Conservation (phyloP, 53 echinoderm and acorn worm species). For the Hippasteria phrygiana region DNA sequence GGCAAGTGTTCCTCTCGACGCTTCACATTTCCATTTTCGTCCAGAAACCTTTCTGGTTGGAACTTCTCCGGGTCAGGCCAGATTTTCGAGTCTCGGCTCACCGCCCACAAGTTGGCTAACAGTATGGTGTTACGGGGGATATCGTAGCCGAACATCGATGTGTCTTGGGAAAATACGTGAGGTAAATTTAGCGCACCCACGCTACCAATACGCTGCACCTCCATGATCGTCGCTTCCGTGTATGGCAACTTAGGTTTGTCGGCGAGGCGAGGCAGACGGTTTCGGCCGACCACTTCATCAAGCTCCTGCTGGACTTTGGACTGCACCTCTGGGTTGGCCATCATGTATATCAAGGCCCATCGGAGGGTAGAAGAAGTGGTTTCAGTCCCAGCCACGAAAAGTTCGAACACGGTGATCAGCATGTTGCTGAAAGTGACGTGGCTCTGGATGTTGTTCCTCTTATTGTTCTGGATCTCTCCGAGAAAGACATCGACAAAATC, state of each 20-base stretch:
- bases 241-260: slow-evolving; percentile 17
- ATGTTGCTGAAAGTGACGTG: neutral
- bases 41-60: slow-evolving; percentile 20
- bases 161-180: neutral
- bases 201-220: slow-evolving; percentile 3
- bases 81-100: neutral
- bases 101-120: neutral
- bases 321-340: slow-evolving; percentile 28
- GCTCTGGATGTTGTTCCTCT: neutral
- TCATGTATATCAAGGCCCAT: slow-evolving; percentile 28
- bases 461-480: neutral
- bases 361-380: slow-evolving; percentile 3
- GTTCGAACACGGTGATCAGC: slow-evolving; percentile 32
- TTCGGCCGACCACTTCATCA: slow-evolving; percentile 25
- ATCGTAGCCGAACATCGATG: neutral
- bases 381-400: slow-evolving; percentile 28
- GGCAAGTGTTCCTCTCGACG: slow-evolving; percentile 14
- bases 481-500: neutral
- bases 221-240: slow-evolving; percentile 34
- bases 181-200: neutral
- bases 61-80: slow-evolving; percentile 9
- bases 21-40: slow-evolving; percentile 1
- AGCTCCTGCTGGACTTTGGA: slow-evolving; percentile 25
- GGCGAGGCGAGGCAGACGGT: slow-evolving; percentile 24
- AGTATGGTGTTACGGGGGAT: slow-evolving; percentile 23